Evolutionary conservation across 2,797 vertebrate species (phyloP).

Genomic region (Momotus momota): DNA sequence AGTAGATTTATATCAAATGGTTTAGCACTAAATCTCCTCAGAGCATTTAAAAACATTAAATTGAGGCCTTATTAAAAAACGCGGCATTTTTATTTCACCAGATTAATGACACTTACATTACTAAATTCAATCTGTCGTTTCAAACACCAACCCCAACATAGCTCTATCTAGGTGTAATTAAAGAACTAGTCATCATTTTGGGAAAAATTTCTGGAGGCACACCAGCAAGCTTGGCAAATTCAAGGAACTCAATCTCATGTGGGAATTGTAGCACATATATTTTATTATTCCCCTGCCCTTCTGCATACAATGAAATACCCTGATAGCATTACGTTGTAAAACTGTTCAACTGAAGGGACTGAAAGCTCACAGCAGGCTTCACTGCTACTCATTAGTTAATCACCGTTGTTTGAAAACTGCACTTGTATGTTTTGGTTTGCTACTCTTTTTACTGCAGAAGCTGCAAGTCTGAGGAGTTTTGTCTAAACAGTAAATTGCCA

Average conservation of each 20-base stretch:
- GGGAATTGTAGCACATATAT: background rate
- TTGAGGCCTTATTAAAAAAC: conserved; percentile 44
- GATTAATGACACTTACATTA: conserved; percentile 37
- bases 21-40: conserved; percentile 45
- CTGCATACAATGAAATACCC: background rate
- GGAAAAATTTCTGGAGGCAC: conserved; percentile 23
- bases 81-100: conserved; percentile 49
- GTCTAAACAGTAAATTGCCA: background rate
- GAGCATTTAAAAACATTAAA: conserved; percentile 56
- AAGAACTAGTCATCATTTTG: conserved; percentile 30
- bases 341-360: background rate
- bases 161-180: background rate
- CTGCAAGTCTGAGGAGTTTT: background rate
- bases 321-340: background rate
- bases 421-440: background rate
- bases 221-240: conserved; percentile 30
- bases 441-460: background rate
- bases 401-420: background rate
- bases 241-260: background rate
- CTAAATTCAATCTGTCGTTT: conserved; percentile 47
- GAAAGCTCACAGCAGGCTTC: conserved; percentile 4
- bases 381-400: background rate
- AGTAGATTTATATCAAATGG: conserved; percentile 36
- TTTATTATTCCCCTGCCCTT: background rate
- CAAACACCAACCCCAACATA: conserved; percentile 3